Base-by-base conservation (phyloP, 2,113 vertebrate species). In the Ceyx margarethae region DNA sequence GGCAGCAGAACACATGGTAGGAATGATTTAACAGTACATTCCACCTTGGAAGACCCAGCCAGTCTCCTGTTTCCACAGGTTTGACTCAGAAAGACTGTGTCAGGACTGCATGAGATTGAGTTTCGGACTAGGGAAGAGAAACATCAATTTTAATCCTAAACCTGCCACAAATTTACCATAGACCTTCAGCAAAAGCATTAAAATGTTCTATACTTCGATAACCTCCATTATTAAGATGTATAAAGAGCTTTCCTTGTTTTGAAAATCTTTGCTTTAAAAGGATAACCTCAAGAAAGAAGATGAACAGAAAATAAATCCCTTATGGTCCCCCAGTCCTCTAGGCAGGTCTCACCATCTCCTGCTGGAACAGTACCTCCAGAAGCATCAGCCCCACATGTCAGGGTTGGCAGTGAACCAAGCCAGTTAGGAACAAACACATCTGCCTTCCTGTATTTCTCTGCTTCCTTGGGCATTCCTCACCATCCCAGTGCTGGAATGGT, bases 361-460 rank as follows among this genome's bases (percentile, higher is more conserved):
- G 12, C 53, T 11, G 35, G 69, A 67, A 5, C 21, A 37, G 10
- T 2, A n/a, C 37, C 37, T 48, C 46, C 85, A 73, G 56, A 42
- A 74, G 10, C 43, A 23, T 4, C 82, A 73, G 15, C 15, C 37
- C 15, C 7, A 4, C 0, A 4, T 0, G 0, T 42, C 31, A 81
- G 57, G 87, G 13, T 9, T n/a, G 64, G n/a, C 67, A 35, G 29
- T 12, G 42, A 77, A 53, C 22, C 22, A 16, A 22, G 13, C 26
- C 53, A 43, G 37, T 3, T 48, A 26, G 2, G 10, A 54, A 8
- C 15, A 37, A 54, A 8, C 18, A 42, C 1, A 0, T 8, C 65
- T 42, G 11, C n/a, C 25, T 58, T n/a, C n/a, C 54, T 23, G 1
- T 6, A 9, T 31, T 79, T 50, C 51, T 81, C 66, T n/a, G 1